Evolutionary conservation across 2,113 vertebrate genomes (phyloP).

Genomic region (Phalacrocorax aristotelis): DNA sequence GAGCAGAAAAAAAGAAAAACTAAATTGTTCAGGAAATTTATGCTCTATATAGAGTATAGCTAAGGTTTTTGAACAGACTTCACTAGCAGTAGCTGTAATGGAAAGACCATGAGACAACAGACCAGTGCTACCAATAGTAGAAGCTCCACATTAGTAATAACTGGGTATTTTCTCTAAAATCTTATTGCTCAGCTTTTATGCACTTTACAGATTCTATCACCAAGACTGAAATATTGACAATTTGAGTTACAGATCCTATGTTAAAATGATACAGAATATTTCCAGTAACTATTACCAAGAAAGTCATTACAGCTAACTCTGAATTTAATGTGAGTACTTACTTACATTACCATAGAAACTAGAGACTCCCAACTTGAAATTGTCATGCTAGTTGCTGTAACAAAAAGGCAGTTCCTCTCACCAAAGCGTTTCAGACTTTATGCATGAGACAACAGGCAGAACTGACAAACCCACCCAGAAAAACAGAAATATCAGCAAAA

Average conservation of each 20-base stretch:
- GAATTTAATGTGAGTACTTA: neutral
- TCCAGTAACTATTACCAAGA: neutral
- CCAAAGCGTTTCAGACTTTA: neutral
- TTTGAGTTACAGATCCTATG: neutral
- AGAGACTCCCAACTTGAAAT: neutral
- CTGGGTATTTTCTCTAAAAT: neutral
- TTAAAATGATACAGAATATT: neutral
- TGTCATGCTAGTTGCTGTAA: neutral
- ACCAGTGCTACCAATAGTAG: neutral
- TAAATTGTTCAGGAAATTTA: neutral
- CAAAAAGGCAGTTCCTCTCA: neutral
- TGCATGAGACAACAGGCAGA: neutral
- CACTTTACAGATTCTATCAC: neutral
- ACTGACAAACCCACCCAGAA: neutral
- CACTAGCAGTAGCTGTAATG: neutral
- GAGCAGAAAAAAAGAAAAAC: conserved; percentile 25
- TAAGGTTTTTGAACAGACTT: neutral
- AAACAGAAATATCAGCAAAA: neutral
- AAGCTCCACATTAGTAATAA: neutral
- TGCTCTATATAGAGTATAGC: neutral
- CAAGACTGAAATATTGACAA: neutral
- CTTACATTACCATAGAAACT: neutral
- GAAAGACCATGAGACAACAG: neutral
- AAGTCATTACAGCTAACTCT: neutral
- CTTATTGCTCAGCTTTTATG: neutral